Evolutionary conservation across 2,888 invertebrate species (phyloP), one percentile per base, ranked within the genome.

Genomic region (Alloplasta piceator): DNA sequence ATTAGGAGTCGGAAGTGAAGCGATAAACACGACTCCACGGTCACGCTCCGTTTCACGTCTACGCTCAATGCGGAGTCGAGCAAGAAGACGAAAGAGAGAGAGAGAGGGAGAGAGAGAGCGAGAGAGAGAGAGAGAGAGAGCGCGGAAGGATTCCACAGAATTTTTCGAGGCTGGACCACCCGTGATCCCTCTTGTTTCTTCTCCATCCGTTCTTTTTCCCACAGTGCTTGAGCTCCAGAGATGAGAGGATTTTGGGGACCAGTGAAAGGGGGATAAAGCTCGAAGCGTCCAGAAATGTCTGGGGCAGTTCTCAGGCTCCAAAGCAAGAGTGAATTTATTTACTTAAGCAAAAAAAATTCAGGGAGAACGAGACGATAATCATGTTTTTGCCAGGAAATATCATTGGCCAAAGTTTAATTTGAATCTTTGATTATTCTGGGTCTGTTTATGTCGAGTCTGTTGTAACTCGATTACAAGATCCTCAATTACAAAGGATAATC

Each of bases 1-100:
- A 87, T 87, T 87, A 86, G 85, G 85, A 84, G 82, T 83, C 86
- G 86, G 86, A 86, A 86, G 86, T 83, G 77, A 80, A 85, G 83
- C 86, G 86, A 86, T 86, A 86, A 86, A 86, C 86, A 82, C 83
- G 73, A 77, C 83, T 75, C 61, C 84, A 84, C 80, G 84, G 86
- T 86, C 86, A 86, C 83, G 86, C 86, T 85, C 84, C 84, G 85
- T 86, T 86, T 85, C 79, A 74, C 83, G 83, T 73, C 81, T 71
- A 75, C 58, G 68, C 71, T 75, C 12, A 58, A 41, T 38, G 63
- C 38, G 14, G 55, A 14, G 46, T 26, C 3, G 26, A 26, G 26
- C 26, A 26, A 26, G 26, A 26, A 26, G 26, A 26, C 26, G 26
- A 1, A 3, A 1, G 26, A 26, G 26, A 26, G 3, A 46, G 50